Evolutionary conservation across 1,140 invertebrate species (phyloP), one percentile per base, ranked within the genome.

Genomic region (Drosophila simulans): DNA sequence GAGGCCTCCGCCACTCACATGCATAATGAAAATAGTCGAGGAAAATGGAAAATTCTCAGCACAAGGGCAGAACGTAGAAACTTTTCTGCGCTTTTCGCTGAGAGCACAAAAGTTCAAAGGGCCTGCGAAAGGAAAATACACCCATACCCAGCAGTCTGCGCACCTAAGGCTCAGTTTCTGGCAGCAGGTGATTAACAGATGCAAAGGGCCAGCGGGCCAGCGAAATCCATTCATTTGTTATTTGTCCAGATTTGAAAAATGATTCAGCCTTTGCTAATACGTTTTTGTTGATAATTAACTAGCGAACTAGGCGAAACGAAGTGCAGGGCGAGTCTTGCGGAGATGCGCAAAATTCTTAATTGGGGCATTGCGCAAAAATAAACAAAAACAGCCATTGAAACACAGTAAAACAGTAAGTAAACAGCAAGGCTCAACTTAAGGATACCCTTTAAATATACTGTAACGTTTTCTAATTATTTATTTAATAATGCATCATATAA

Each of bases 341-440:
- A 49, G 65, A 71, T 69, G 79, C 46, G 68, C 63, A 70, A 82
- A 69, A 64, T 64, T 79, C 64, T 65, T 82, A 86, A 86, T 79
- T 88, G 54, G 83, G 76, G 55, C 79, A 78, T 74, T 82, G 78
- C 82, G 82, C 82, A 86, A 86, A 88, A 88, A 76, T 82, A 82
- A 88, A 75, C 68, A 75, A 78, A 66, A 68, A 59, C 65, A 34
- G 65, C 53, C 13, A 70, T 68, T n/a, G 27, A 70, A 70, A 53
- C 27, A 27, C 46, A 53, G 59, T 34, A 55, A 63, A 35, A 45
- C 42, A 65, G 27, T 2, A 2, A 31, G 27, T 3, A 31, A 78
- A 60, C 20, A 42, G 20, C 27, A 48, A 40, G 48, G 53, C 17
- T 43, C 35, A 58, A 74, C 54, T 15, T 13, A 17, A 10, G 27